Evolutionary conservation across 2,888 invertebrate species (phyloP).

Genomic region (Adela reaumurella): DNA sequence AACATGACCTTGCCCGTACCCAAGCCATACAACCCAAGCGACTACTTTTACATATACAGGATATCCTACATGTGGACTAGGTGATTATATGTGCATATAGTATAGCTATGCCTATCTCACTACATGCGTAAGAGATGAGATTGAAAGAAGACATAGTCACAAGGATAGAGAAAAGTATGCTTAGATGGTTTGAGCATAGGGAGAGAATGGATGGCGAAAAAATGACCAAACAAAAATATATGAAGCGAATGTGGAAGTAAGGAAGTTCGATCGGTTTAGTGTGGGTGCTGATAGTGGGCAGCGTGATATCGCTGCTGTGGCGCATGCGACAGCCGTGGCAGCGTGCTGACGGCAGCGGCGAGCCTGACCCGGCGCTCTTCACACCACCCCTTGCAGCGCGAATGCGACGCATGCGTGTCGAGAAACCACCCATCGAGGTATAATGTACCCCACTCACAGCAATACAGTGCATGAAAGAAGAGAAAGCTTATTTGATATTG

Average conservation of each 20-base stretch:
- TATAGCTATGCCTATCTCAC: too few relatives aligned
- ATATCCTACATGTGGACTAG: conserved; percentile 74
- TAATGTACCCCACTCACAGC: too few relatives aligned
- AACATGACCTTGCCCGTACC: conserved; percentile 22
- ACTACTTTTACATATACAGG: conserved; percentile 64
- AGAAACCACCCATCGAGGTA: background rate
- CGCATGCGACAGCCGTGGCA: background rate
- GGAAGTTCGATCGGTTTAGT: background rate
- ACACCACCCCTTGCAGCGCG: conserved; percentile 1
- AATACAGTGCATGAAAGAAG: too few relatives aligned
- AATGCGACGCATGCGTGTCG: conserved; percentile 12
- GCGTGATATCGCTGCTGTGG: background rate
- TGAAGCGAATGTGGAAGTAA: too few relatives aligned
- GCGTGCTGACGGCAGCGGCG: background rate
- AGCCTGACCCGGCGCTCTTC: conserved; percentile 1
- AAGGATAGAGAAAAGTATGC: too few relatives aligned
- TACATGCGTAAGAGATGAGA: too few relatives aligned
- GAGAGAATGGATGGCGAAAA: too few relatives aligned
- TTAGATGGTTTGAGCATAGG: too few relatives aligned
- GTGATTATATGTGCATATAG: too few relatives aligned
- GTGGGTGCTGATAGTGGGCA: background rate
- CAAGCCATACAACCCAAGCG: conserved; percentile 15
- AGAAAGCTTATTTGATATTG: too few relatives aligned
- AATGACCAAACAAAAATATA: too few relatives aligned
- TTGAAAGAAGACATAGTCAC: too few relatives aligned